Evolutionary conservation across 2,888 invertebrate species (phyloP).

Genomic region (Lathronympha strigana): DNA sequence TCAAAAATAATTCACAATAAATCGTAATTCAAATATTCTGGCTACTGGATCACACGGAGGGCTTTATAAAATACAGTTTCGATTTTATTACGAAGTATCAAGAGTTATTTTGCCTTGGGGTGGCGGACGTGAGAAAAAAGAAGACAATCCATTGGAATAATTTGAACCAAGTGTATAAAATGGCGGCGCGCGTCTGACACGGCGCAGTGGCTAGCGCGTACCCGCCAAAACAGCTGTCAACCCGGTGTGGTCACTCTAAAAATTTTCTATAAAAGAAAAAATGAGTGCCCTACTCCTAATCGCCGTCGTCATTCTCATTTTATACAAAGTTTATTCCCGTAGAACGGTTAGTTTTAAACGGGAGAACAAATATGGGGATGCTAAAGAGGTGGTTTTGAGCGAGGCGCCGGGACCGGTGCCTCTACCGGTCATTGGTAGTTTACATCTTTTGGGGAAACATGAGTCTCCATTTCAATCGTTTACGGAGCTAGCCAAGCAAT

Average conservation of each 20-base stretch:
- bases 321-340: conserved; percentile 64
- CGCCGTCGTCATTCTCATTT: conserved; percentile 57
- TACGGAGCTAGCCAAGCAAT: conserved; percentile 86
- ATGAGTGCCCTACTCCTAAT: conserved; percentile 74
- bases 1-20: conserved; percentile 23
- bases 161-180: conserved; percentile 50
- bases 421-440: conserved; percentile 87
- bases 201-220: conserved; percentile 57
- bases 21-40: conserved; percentile 27
- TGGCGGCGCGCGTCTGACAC: conserved; percentile 46
- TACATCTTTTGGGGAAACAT: conserved; percentile 86
- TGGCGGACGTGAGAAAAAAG: conserved; percentile 24
- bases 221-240: conserved; percentile 66
- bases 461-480: conserved; percentile 90
- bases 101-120: conserved; percentile 3
- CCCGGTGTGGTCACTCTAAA: conserved; percentile 67
- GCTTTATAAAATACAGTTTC: neutral
- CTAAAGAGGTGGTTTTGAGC: conserved; percentile 54
- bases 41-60: neutral
- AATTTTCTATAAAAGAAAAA: conserved; percentile 62
- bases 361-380: conserved; percentile 57
- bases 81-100: neutral
- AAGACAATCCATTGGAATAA: conserved; percentile 26
- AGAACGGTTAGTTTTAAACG: conserved; percentile 57
- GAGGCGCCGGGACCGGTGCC: conserved; percentile 87